These are phyloP conservation scores for Austrofundulus limnaeus DNA, from an alignment of 2,113 vertebrate genomes.

Conservation along the genomic window DNA sequence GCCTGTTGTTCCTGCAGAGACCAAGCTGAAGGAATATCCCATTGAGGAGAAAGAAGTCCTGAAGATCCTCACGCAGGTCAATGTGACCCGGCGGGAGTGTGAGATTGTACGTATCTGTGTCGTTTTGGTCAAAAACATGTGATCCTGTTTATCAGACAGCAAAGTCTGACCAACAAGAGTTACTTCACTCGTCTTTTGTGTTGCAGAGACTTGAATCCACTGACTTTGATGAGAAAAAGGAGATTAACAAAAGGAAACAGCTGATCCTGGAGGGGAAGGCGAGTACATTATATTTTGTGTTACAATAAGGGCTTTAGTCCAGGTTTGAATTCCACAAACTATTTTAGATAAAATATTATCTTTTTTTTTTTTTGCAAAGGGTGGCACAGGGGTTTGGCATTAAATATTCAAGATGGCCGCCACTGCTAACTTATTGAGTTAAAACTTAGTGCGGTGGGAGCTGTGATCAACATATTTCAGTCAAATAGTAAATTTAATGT, in stretches of 20 bases:
- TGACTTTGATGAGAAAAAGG: slow-evolving; percentile 94
- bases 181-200: background rate
- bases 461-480: too few relatives aligned
- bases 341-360: too few relatives aligned
- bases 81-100: slow-evolving; percentile 86
- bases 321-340: too few relatives aligned
- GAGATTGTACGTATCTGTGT: slow-evolving; percentile 72
- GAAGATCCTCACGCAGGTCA: slow-evolving; percentile 93
- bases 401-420: too few relatives aligned
- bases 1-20: slow-evolving; percentile 73
- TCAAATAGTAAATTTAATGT: too few relatives aligned
- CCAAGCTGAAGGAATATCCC: slow-evolving; percentile 83
- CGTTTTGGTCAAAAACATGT: too few relatives aligned
- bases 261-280: slow-evolving; percentile 95
- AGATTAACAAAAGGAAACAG: slow-evolving; percentile 94
- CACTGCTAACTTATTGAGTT: too few relatives aligned
- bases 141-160: too few relatives aligned
- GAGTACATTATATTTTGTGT: slow-evolving; percentile 36
- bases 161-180: background rate
- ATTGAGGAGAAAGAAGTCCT: slow-evolving; percentile 85
- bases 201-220: slow-evolving; percentile 87
- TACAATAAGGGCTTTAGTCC: too few relatives aligned
- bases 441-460: too few relatives aligned
- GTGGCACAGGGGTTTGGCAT: too few relatives aligned
- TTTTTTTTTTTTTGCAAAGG: too few relatives aligned